Evolutionary conservation across 1,140 invertebrate genomes (phyloP), one percentile per base, ranked within the genome.

Genomic region (Listronotus oregonensis): DNA sequence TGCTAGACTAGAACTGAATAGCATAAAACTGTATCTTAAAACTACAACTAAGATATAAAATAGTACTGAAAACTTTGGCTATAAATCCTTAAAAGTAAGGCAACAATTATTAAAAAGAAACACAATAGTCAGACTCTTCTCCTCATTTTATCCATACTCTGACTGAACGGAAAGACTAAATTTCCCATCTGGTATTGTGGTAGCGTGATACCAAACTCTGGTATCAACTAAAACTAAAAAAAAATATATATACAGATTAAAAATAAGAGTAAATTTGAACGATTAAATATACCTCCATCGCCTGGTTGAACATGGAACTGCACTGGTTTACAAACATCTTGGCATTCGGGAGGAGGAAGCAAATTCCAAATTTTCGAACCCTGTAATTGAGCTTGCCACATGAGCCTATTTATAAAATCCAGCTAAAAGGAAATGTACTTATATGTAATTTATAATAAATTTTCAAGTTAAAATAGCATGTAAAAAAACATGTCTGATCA

Each of bases 321-420:
- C 66, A 96, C 85, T 17, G 82, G 82, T 43, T 85, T 74, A 75
- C 94, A 97, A 57, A 88, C 77, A 76, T 85, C 75, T 74, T 94
- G 90, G 83, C 95, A 97, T 81, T 97, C 95, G 0, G 91, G 92
- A 1, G 92, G 89, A 1, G 95, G 94, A 11, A 89, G 86, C 11
- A 97, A 80, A 8, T 82, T 85, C 95, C 95, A 97, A 2, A 83
- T 89, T 80, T 97, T 97, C 68, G 84, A 87, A 0, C 94, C 94
- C 71, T 85, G 86, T 32, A 97, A 85, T 81, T 97, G 94, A 0
- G 93, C 94, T 81, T 97, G 95, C 95, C 94, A 97, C 83, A 95
- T 95, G 6, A 96, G 84, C 52, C 93, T 83, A 56, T 90, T 86
- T 59, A 97, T 96, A 74, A 94, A 93, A 81, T 97, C 95, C 73